Evolutionary conservation across 2,888 invertebrate species (phyloP).

Genomic region (Cheilosia soror): DNA sequence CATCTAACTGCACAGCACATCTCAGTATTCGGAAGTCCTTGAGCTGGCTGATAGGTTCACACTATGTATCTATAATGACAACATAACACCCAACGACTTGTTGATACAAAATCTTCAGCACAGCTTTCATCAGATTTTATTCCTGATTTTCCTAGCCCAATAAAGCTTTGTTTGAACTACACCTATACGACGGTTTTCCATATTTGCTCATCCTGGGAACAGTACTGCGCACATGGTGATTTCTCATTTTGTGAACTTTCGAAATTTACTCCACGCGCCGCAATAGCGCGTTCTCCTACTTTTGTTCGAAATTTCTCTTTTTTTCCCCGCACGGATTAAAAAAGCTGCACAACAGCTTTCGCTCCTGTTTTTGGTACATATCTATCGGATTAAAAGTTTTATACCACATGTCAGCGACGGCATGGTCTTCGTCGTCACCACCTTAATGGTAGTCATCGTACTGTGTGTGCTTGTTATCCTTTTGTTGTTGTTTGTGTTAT

Average conservation of each 20-base stretch:
- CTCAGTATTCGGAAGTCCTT: no score
- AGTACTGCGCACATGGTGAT: slow-evolving; percentile 45
- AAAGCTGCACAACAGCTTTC: slow-evolving; percentile 16
- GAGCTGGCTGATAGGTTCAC: no score
- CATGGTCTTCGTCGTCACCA: slow-evolving; percentile 12
- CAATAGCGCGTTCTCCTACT: slow-evolving; percentile 1
- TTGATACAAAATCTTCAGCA: slow-evolving; percentile 36
- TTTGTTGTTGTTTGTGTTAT: slow-evolving; percentile 42
- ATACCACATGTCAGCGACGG: slow-evolving; percentile 56
- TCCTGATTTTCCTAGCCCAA: slow-evolving; percentile 7
- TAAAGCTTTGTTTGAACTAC: slow-evolving; percentile 25
- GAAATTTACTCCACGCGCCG: neutral
- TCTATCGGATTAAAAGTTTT: slow-evolving; percentile 58
- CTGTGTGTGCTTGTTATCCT: slow-evolving; percentile 44
- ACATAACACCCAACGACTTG: slow-evolving; percentile 43
- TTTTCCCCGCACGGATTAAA: slow-evolving; percentile 10
- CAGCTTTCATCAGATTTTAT: slow-evolving; percentile 38
- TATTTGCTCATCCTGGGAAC: slow-evolving; percentile 18
- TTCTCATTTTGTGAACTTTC: neutral
- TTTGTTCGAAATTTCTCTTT: slow-evolving; percentile 15
- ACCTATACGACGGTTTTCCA: neutral
- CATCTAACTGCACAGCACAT: no score
- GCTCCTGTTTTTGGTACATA: slow-evolving; percentile 30
- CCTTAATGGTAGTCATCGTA: slow-evolving; percentile 45
- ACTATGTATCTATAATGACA: neutral